Conservation (phyloP, 2,113 vertebrate genomes). For the Nothocercus nigrocapillus region DNA sequence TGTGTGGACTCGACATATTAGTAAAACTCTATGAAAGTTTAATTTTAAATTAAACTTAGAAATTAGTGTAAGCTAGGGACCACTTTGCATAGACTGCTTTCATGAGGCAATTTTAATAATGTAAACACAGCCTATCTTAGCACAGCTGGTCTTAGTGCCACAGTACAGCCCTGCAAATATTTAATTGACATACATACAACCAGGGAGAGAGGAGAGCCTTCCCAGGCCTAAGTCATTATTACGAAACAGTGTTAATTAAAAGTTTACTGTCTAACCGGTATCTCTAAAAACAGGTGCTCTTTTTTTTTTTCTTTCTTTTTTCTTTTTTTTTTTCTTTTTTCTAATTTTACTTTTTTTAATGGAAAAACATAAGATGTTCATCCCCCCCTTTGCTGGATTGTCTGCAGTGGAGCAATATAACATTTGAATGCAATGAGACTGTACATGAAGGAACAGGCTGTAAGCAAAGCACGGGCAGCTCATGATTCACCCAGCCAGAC, state of each 20-base stretch:
- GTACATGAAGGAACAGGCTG: not conserved
- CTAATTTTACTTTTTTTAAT: too few species aligned
- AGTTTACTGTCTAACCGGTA: not conserved
- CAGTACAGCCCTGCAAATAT: not conserved
- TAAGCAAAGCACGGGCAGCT: not conserved
- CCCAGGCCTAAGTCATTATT: not conserved
- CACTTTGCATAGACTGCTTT: not conserved
- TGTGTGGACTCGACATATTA: not conserved
- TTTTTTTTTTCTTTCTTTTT: not conserved
- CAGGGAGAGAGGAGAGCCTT: not conserved
- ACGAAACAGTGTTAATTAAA: not conserved
- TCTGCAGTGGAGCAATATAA: not conserved
- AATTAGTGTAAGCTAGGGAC: not conserved
- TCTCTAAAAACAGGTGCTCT: not conserved
- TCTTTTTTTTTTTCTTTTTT: not conserved
- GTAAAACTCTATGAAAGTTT: not conserved
- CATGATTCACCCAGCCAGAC: not conserved
- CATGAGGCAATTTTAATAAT: not conserved
- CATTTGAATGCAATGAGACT: not conserved
- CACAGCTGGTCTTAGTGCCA: too few species aligned
- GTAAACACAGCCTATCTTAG: rapidly evolving
- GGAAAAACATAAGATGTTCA: not conserved
- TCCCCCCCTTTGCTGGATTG: not conserved
- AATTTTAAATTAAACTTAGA: not conserved
- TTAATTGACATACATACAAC: not conserved